These are phyloP conservation scores for Scolanthus callimorphus DNA, from an alignment of 92 coral and sea anemone genomes.

Conservation along the genomic window DNA sequence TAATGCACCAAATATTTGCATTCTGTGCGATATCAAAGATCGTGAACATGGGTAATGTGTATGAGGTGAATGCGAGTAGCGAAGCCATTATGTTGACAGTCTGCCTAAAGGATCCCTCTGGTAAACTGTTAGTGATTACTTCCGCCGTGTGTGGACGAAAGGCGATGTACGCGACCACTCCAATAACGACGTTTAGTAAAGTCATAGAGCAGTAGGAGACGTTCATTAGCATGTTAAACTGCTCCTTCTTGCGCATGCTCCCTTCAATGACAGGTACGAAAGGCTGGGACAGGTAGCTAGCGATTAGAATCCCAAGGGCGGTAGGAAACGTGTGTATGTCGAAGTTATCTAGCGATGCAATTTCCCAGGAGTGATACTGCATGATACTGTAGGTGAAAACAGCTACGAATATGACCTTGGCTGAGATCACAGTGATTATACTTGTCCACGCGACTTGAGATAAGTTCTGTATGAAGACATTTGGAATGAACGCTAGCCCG, in stretches of 20 bases:
- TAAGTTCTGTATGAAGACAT: constrained; percentile 72
- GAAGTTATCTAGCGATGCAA: constrained; percentile 66
- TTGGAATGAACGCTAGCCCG: constrained; percentile 78
- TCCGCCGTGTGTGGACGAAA: constrained; percentile 86
- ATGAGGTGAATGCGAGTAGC: constrained; percentile 80
- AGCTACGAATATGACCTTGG: constrained; percentile 80
- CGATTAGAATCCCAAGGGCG: constrained; percentile 88
- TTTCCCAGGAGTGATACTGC: constrained; percentile 66
- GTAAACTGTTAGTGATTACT: constrained; percentile 87
- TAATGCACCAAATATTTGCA: constrained; percentile 42
- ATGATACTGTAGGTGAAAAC: constrained; percentile 73
- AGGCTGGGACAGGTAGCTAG: constrained; percentile 95
- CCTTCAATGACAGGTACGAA: constrained; percentile 97
- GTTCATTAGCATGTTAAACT: constrained; percentile 63
- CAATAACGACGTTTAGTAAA: constrained; percentile 74
- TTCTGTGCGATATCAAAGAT: constrained; percentile 80
- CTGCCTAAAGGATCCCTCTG: constrained; percentile 79
- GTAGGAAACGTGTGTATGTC: constrained; percentile 78
- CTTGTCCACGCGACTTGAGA: constrained; percentile 99
- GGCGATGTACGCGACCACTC: constrained; percentile 80
- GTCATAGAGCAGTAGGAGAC: constrained; percentile 79
- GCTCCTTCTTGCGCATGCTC: constrained; percentile 77
- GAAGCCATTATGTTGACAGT: constrained; percentile 86
- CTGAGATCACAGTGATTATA: constrained; percentile 75
- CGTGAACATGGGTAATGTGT: constrained; percentile 95